Evolutionary conservation across 2,888 invertebrate genomes (phyloP).

Genomic region (Acanthoscelides obtectus): DNA sequence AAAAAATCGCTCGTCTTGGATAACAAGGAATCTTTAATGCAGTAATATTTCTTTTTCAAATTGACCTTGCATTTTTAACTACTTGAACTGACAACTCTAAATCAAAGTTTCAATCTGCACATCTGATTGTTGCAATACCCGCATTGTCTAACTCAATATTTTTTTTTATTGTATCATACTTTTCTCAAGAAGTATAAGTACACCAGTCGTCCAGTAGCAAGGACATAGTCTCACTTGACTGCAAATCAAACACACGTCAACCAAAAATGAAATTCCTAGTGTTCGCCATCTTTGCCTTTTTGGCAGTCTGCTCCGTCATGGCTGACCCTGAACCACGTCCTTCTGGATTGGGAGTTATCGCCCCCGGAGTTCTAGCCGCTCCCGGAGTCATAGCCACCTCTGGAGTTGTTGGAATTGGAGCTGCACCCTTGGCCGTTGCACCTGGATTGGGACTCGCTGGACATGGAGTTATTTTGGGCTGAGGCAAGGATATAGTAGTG

Average conservation of each 20-base stretch:
- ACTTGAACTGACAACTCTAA: too few species aligned
- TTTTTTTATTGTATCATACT: neutral
- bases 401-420: slow-evolving; percentile 2
- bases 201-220: neutral
- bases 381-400: neutral
- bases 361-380: neutral
- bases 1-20: too few species aligned
- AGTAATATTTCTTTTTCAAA: too few species aligned
- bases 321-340: slow-evolving; percentile 8
- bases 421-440: neutral
- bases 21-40: too few species aligned
- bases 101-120: neutral
- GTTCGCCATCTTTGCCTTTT: slow-evolving; percentile 24
- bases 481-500: neutral
- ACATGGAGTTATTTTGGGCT: neutral
- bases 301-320: slow-evolving; percentile 22
- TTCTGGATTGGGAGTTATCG: slow-evolving; percentile 5
- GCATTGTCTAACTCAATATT: neutral
- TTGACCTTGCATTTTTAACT: too few species aligned
- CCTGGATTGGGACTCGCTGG: slow-evolving; percentile 2
- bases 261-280: slow-evolving; percentile 27
- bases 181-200: neutral
- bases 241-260: neutral
- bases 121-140: neutral
- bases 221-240: neutral